Percentiles rank a stretch among this genome's conserved stretches.
Evolutionary conservation across 1,140 invertebrate genomes (phyloP).

Genomic region (Leucophenga varia): DNA sequence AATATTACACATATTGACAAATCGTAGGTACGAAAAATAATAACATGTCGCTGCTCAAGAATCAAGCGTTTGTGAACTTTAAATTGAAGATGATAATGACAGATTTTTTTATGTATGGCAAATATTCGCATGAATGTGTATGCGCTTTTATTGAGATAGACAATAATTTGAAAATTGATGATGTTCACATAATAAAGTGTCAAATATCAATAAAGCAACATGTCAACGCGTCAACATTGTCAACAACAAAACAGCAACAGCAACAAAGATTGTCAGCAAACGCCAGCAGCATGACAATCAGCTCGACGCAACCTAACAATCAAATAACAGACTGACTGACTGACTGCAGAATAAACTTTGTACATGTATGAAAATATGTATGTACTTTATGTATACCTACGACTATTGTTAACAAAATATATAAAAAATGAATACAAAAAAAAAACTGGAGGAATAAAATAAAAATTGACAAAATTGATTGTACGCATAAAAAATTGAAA

Average conservation of each 20-base stretch:
- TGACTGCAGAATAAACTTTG: constrained; percentile 4
- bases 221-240: constrained; percentile 8
- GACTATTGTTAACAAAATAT: constrained; percentile 4
- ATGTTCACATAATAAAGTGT: constrained; percentile 48
- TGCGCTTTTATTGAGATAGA: constrained; percentile 13
- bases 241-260: constrained; percentile 8
- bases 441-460: constrained; percentile 6
- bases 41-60: not conserved
- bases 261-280: constrained; percentile 7
- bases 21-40: no score
- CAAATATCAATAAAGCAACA: constrained; percentile 34
- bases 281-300: not conserved
- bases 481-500: constrained; percentile 23
- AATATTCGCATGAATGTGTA: constrained; percentile 1
- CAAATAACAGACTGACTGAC: constrained; percentile 18
- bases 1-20: no score
- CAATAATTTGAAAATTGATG: constrained; percentile 45
- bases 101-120: no score
- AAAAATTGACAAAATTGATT: constrained; percentile 45
- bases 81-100: no score
- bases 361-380: constrained; percentile 18
- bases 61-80: not conserved
- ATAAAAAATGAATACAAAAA: not conserved
- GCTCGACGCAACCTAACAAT: not conserved
- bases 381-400: no score